These are phyloP conservation scores for Smutsia temminckii DNA, from an alignment of 2,797 vertebrate species.

Conservation along the genomic window DNA sequence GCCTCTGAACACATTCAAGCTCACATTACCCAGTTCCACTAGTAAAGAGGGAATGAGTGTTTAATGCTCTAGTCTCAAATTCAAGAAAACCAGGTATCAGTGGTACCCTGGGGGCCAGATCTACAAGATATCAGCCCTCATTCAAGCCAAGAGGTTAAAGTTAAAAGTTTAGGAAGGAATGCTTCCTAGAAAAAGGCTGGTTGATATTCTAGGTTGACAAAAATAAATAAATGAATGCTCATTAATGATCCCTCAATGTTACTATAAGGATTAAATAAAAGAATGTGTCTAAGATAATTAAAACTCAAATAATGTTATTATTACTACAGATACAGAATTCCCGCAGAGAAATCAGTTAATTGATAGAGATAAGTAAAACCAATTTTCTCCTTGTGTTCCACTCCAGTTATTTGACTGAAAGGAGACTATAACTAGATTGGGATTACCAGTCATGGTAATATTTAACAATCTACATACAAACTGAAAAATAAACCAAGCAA, in stretches of 20 bases:
- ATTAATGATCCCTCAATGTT: neutral
- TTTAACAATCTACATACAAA: neutral
- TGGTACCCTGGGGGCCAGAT: neutral
- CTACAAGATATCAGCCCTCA: neutral
- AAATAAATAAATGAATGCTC: neutral
- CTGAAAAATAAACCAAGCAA: neutral
- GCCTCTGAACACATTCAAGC: neutral
- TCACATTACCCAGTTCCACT: neutral
- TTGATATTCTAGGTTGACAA: neutral
- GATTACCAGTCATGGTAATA: neutral
- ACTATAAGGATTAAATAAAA: neutral
- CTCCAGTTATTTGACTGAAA: constrained; percentile 15
- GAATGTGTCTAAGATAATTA: neutral
- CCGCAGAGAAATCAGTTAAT: constrained; percentile 1
- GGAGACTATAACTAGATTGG: constrained; percentile 20
- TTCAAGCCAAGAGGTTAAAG: neutral
- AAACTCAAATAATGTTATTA: neutral
- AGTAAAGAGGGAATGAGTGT: neutral
- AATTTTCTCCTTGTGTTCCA: neutral
- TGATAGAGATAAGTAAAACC: neutral
- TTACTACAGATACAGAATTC: neutral
- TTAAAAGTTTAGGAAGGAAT: constrained; percentile 2
- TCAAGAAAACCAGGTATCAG: neutral
- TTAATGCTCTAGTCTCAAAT: neutral
- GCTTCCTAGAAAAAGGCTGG: neutral